phyloP scores from a whole-genome alignment of 2,888 invertebrate genomes.

The Cybosia mesomella region DNA sequence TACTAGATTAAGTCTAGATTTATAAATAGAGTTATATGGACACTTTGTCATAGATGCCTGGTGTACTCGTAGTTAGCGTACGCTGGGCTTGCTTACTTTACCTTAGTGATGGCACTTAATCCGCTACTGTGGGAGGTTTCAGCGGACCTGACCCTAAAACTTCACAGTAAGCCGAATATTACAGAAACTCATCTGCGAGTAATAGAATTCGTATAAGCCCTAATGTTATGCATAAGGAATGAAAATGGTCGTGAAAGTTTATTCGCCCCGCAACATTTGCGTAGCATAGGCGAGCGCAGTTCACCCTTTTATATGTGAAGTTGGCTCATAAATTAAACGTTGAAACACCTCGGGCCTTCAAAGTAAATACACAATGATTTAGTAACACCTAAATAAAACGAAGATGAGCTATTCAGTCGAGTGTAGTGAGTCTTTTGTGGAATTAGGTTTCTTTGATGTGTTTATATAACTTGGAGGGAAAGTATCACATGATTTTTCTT shows the following conservation, averaged over 20 bases:
- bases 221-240: conserved; percentile 51
- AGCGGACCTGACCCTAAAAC: conserved; percentile 20
- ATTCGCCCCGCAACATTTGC: conserved; percentile 51
- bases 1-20: too few species aligned
- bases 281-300: conserved; percentile 45
- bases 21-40: not conserved
- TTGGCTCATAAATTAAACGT: conserved; percentile 64
- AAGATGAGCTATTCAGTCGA: conserved; percentile 41
- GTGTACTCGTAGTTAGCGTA: not conserved
- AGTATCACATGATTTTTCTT: not conserved
- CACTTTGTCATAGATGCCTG: not conserved
- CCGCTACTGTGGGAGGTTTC: conserved; percentile 13
- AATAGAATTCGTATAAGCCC: conserved; percentile 30
- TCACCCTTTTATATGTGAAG: conserved; percentile 64
- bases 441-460: conserved; percentile 23
- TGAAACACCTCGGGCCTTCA: conserved; percentile 49
- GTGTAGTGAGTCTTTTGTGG: conserved; percentile 18
- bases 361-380: conserved; percentile 50
- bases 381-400: conserved; percentile 46
- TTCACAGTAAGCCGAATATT: conserved; percentile 22
- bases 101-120: conserved; percentile 10
- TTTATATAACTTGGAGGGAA: conserved; percentile 6
- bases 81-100: not conserved
- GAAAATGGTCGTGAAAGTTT: conserved; percentile 55
- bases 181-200: conserved; percentile 28